Base-by-base conservation (phyloP, 2,888 invertebrate genomes). In the Bhutanitis thaidina region DNA sequence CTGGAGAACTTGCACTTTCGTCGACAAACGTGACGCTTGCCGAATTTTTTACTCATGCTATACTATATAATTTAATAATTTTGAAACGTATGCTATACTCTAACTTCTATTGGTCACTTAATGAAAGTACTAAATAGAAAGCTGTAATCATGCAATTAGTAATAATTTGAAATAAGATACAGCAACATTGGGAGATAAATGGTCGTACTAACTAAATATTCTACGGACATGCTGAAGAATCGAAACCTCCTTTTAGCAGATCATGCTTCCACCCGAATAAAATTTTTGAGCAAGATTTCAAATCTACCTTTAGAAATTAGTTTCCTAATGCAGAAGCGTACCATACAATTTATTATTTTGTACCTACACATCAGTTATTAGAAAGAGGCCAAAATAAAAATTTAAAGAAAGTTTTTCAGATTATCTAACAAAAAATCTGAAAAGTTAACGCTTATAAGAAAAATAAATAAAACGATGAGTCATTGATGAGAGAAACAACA, bases 121-220 rank as follows among this genome's bases (percentile, higher is more conserved):
- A 57, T 52, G 57, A 53, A 62, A 64, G 62, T 69, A 65, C 64
- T 62, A 60, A 65, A 68, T 63, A 69, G 65, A 64, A 61, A 80
- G 82, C 81, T 77, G 69, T 69, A 67, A 57, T 59, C 85, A 85
- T 86, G 86, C 87, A 82, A 82, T 81, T 83, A 81, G 78, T 75
- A 73, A 56, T 58, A 62, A 65, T 66, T 54, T 49, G 59, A 59
- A 62, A 65, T 62, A 64, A 59, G 58, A 58, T 60, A 63, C 62
- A 65, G 69, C 65, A 61, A 60, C 47, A 53, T 58, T 56, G 53
- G 43, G 67, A 62, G 65, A 67, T 65, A 63, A 59, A 60, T 56
- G 59, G 59, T 65, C 59, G 65, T 64, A 60, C 74, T 75, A 71
- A 60, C 69, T 72, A 75, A 27, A 64, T 59, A 38, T 57, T 73